Evolutionary conservation across 2,888 invertebrate species (phyloP).

Genomic region (Eudasyphora cyanicolor): DNA sequence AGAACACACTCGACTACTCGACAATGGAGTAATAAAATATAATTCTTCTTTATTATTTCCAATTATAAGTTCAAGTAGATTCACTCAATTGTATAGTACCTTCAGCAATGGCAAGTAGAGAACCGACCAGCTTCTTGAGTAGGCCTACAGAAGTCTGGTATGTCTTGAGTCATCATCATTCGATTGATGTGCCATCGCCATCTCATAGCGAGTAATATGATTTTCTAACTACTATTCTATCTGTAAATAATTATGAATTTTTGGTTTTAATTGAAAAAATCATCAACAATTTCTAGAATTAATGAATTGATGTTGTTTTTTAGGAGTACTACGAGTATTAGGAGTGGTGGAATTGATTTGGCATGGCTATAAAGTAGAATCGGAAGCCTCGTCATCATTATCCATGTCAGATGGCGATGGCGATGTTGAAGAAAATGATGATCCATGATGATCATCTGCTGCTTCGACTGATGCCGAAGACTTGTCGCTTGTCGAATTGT

Average conservation of each 20-base stretch:
- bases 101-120: not conserved
- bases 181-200: not conserved
- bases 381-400: slow-evolving; percentile 34
- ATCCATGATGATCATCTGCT: too few species aligned
- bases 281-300: not conserved
- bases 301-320: slow-evolving; percentile 8
- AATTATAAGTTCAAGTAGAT: slow-evolving; percentile 37
- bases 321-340: slow-evolving; percentile 16
- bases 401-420: not conserved
- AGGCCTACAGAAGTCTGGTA: slow-evolving; percentile 30
- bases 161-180: not conserved
- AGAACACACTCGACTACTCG: slow-evolving; percentile 33
- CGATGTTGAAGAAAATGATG: too few species aligned
- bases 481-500: not conserved
- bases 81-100: not conserved
- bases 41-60: not conserved
- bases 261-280: not conserved
- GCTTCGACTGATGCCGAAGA: too few species aligned
- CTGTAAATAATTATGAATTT: not conserved
- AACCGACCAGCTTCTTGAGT: slow-evolving; percentile 5
- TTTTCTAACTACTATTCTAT: not conserved
- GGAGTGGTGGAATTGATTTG: not conserved
- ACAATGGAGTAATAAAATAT: not conserved
- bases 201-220: slow-evolving; percentile 24
- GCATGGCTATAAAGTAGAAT: not conserved